A percentile compares a stretch with the other conserved stretches of the same genome.
These are phyloP conservation scores for Atrichornis clamosus DNA, from an alignment of 2,113 vertebrate species.

Conservation along the genomic window DNA sequence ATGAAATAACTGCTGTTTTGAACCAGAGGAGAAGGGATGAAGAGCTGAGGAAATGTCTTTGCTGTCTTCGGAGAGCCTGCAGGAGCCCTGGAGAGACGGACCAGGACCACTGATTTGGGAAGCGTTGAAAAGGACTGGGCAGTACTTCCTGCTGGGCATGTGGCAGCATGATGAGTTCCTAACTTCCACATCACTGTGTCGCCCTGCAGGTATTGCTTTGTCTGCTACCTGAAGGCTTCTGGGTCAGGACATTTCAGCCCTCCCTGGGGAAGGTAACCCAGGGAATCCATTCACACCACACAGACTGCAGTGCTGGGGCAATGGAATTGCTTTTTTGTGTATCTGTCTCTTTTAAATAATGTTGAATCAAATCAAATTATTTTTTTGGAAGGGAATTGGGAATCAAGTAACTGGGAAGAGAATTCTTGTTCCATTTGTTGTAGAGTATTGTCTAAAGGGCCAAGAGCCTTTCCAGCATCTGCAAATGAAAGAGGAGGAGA, in stretches of 20 bases:
- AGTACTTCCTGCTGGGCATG: background rate
- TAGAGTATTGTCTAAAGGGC: background rate
- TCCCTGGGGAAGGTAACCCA: background rate
- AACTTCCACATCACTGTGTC: background rate
- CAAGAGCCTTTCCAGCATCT: background rate
- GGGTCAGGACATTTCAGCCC: background rate
- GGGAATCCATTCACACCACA: background rate
- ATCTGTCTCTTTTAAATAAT: background rate
- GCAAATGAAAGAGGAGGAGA: background rate
- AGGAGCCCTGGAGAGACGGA: background rate
- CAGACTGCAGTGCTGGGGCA: background rate
- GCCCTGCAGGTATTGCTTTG: background rate
- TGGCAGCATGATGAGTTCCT: background rate
- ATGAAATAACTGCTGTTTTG: conserved; percentile 7
- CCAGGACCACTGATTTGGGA: background rate
- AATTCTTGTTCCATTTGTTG: background rate
- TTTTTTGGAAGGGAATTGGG: background rate
- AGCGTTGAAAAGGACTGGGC: background rate
- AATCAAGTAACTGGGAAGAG: background rate
- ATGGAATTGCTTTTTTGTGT: background rate
- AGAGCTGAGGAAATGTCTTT: background rate
- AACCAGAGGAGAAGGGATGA: background rate
- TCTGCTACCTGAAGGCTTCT: background rate
- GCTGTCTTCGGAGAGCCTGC: background rate
- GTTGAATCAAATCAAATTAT: background rate